Evolutionary conservation across 2,113 vertebrate species (phyloP).

Genomic region (Scatophagus argus): DNA sequence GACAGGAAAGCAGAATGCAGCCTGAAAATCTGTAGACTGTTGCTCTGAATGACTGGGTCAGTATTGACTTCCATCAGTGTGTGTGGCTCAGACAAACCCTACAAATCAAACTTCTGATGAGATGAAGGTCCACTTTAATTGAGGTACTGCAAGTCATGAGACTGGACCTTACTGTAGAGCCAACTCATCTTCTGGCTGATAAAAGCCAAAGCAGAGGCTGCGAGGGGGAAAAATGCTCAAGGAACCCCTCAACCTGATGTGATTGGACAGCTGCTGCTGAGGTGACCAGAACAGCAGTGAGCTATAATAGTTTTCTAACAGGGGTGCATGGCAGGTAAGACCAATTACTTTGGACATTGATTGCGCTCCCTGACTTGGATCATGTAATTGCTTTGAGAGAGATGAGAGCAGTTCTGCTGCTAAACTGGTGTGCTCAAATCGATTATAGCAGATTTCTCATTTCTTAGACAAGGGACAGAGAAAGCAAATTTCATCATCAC

Average conservation of each 20-base stretch:
- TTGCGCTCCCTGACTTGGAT: slow-evolving; percentile 74
- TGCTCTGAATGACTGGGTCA: background rate
- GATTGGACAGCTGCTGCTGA: slow-evolving; percentile 68
- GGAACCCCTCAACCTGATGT: slow-evolving; percentile 50
- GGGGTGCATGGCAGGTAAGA: slow-evolving; percentile 71
- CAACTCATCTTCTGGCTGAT: slow-evolving; percentile 33
- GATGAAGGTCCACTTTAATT: slow-evolving; percentile 63
- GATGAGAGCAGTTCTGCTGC: slow-evolving; percentile 61
- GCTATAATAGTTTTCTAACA: slow-evolving; percentile 77
- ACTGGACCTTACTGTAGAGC: background rate
- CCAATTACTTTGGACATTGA: slow-evolving; percentile 82
- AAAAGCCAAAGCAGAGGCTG: slow-evolving; percentile 28
- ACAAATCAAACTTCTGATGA: slow-evolving; percentile 55
- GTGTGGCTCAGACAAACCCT: slow-evolving; percentile 8
- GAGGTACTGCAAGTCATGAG: slow-evolving; percentile 38
- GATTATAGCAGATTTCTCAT: slow-evolving; percentile 64
- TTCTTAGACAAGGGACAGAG: slow-evolving; percentile 14
- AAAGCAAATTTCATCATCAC: slow-evolving; percentile 30
- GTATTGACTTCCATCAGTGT: slow-evolving; percentile 22
- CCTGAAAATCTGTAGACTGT: slow-evolving; percentile 4
- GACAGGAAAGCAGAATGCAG: background rate
- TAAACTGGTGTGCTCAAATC: slow-evolving; percentile 70
- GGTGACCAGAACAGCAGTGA: slow-evolving; percentile 59
- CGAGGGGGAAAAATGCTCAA: background rate
- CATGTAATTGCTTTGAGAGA: slow-evolving; percentile 78